Evolutionary conservation across 2,797 vertebrate genomes (phyloP).

Genomic region (Atherinosoma microstoma): DNA sequence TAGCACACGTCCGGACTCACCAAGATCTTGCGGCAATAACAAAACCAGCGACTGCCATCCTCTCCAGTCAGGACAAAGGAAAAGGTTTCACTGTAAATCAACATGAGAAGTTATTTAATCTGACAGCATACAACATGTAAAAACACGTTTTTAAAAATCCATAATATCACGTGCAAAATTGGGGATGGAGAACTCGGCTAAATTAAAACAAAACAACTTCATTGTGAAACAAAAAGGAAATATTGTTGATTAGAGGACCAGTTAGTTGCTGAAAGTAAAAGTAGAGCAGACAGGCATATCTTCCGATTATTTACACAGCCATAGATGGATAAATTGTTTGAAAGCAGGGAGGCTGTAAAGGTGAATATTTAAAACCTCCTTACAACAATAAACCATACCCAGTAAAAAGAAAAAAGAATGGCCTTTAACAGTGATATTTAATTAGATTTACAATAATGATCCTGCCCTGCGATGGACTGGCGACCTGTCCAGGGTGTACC

Average conservation of each 20-base stretch:
- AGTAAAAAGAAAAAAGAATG: neutral
- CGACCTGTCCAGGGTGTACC: too few relatives aligned
- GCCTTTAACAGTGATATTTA: slow-evolving; percentile 29
- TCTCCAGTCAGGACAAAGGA: slow-evolving; percentile 97
- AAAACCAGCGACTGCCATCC: slow-evolving; percentile 97
- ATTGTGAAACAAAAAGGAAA: neutral
- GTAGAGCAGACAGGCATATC: neutral
- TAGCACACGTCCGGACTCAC: slow-evolving; percentile 81
- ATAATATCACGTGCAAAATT: neutral
- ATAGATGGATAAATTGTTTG: slow-evolving; percentile 14
- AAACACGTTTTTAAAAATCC: neutral
- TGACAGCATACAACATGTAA: neutral
- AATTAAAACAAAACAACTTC: neutral
- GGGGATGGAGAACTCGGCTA: neutral
- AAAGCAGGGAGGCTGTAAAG: slow-evolving; percentile 13
- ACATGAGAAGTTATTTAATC: neutral
- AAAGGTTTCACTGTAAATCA: slow-evolving; percentile 91
- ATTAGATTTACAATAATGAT: slow-evolving; percentile 51
- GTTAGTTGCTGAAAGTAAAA: neutral
- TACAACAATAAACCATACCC: slow-evolving; percentile 31
- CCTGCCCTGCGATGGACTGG: too few relatives aligned
- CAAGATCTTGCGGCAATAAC: slow-evolving; percentile 97
- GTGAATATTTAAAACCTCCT: slow-evolving; percentile 15
- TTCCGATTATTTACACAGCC: neutral
- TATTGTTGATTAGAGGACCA: neutral